These are phyloP conservation scores for Amblyornis subalaris DNA, from an alignment of 2,113 vertebrate genomes.

Conservation along the genomic window DNA sequence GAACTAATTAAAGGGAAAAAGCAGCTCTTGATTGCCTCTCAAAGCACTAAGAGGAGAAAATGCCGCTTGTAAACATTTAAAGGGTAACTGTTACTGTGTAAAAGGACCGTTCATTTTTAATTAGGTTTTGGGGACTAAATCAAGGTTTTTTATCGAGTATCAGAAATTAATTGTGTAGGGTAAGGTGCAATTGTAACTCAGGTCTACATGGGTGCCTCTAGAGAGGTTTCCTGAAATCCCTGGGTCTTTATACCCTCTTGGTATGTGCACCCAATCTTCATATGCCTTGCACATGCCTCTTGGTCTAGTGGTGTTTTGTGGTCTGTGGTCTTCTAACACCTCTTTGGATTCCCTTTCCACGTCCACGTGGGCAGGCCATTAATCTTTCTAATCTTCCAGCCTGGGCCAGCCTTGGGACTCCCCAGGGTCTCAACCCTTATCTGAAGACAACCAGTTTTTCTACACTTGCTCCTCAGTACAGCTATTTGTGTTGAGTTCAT, in stretches of 20 bases:
- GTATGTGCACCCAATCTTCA: too few species aligned
- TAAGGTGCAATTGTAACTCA: background rate
- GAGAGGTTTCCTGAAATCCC: background rate
- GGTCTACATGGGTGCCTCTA: background rate
- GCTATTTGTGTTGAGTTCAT: background rate
- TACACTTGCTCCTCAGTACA: background rate
- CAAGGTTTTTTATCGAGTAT: background rate
- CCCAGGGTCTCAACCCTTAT: background rate
- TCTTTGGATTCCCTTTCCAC: background rate
- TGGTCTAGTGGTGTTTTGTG: background rate
- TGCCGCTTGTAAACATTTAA: background rate
- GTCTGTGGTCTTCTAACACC: background rate
- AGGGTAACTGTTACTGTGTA: background rate
- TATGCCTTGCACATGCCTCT: background rate
- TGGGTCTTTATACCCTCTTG: too few species aligned
- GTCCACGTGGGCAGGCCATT: too few species aligned
- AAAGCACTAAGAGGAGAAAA: background rate
- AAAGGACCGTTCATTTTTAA: background rate
- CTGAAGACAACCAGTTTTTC: background rate
- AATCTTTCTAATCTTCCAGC: background rate
- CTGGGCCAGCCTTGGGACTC: background rate
- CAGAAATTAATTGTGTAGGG: background rate
- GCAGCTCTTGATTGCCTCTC: conserved; percentile 4
- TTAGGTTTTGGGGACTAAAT: background rate
- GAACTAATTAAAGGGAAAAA: conserved; percentile 21